A percentile compares a stretch with the other conserved stretches of the same genome.
These are phyloP conservation scores for Zelostemma sp. DNA, from an alignment of 1,140 invertebrate genomes.

Conservation along the genomic window DNA sequence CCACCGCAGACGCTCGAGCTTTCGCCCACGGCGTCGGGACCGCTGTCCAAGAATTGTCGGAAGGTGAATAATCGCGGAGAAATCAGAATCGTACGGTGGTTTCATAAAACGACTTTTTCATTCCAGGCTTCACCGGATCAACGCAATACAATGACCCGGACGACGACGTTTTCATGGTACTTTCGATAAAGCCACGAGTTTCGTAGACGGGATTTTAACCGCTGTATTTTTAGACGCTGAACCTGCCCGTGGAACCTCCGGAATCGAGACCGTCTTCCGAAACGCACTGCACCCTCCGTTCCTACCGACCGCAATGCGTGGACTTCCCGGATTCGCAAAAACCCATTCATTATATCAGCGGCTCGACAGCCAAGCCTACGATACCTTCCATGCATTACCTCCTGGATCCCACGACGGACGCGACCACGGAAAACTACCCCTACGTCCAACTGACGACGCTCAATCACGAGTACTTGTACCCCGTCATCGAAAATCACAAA, in stretches of 20 bases:
- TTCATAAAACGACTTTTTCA: too few species aligned
- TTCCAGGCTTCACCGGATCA: slow-evolving; percentile 72
- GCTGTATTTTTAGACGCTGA: slow-evolving; percentile 77
- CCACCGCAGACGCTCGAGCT: slow-evolving; percentile 91
- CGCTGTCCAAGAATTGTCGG: slow-evolving; percentile 90
- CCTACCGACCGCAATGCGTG: slow-evolving; percentile 58
- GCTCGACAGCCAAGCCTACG: too few species aligned
- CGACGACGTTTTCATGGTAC: slow-evolving; percentile 88
- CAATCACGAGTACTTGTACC: slow-evolving; percentile 87
- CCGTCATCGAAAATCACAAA: slow-evolving; percentile 77
- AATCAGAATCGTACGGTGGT: too few species aligned
- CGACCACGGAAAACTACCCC: slow-evolving; percentile 77
- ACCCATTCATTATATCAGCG: slow-evolving; percentile 59
- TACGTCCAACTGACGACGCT: slow-evolving; percentile 88
- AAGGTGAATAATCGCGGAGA: slow-evolving; percentile 78
- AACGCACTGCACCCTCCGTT: slow-evolving; percentile 61
- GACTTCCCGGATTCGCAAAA: slow-evolving; percentile 59
- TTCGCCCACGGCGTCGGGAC: slow-evolving; percentile 93
- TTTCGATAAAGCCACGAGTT: too few species aligned
- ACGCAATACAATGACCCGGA: slow-evolving; percentile 71
- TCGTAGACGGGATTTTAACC: too few species aligned
- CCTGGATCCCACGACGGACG: slow-evolving; percentile 52
- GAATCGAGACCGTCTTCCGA: slow-evolving; percentile 78
- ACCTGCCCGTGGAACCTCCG: slow-evolving; percentile 81
- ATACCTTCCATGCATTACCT: slow-evolving; percentile 55